Conservation (phyloP, 2,888 invertebrate genomes). For the Caenorhabditis japonica region DNA sequence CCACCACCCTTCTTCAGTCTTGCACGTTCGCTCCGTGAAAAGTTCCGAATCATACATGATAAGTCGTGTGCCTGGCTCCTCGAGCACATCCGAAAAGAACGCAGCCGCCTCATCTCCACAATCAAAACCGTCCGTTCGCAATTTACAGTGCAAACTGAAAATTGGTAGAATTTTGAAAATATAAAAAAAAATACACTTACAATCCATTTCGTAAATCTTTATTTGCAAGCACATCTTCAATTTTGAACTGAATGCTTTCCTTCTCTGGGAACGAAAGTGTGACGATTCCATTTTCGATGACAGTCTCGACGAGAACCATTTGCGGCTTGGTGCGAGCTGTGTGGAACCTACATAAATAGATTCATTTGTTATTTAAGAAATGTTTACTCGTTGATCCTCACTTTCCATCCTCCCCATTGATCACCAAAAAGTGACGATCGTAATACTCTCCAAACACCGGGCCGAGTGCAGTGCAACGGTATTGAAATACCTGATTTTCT, state of each 20-base stretch:
- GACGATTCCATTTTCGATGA: constrained; percentile 48
- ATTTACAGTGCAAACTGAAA: constrained; percentile 62
- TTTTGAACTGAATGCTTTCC: constrained; percentile 28
- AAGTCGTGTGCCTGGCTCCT: constrained; percentile 60
- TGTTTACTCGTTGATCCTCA: constrained; percentile 12
- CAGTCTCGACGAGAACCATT: constrained; percentile 59
- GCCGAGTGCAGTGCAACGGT: constrained; percentile 65
- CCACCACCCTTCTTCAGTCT: constrained; percentile 59
- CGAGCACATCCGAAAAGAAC: constrained; percentile 61
- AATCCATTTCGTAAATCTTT: constrained; percentile 53
- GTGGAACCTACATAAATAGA: constrained; percentile 31
- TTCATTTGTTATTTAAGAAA: not conserved
- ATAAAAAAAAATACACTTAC: constrained; percentile 36
- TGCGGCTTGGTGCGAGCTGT: constrained; percentile 59
- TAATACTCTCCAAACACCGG: constrained; percentile 54
- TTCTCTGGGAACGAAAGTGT: constrained; percentile 44
- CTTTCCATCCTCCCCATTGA: constrained; percentile 60
- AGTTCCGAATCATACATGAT: constrained; percentile 65
- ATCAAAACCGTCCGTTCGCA: constrained; percentile 70
- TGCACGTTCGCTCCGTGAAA: constrained; percentile 68
- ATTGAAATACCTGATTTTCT: constrained; percentile 59
- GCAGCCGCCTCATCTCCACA: constrained; percentile 68
- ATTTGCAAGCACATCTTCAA: constrained; percentile 44
- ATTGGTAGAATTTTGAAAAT: not conserved
- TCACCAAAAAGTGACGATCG: constrained; percentile 68